Evolutionary conservation across 2,888 invertebrate genomes (phyloP).

Genomic region (Automeris io): DNA sequence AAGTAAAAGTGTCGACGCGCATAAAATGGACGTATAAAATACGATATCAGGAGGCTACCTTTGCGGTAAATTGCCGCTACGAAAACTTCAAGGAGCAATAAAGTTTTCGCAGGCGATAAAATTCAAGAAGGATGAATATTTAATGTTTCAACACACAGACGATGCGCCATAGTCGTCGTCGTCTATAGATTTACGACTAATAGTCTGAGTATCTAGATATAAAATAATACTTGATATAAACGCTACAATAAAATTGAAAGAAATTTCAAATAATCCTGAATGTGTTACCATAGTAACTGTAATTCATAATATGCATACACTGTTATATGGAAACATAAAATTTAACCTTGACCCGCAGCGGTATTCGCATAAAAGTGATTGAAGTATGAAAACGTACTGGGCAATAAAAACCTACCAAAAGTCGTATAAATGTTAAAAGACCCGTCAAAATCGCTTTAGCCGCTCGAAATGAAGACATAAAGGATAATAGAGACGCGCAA

Average conservation of each 20-base stretch:
- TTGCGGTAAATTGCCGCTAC: slow-evolving; percentile 8
- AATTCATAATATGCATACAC: too few relatives aligned
- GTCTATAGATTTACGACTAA: slow-evolving; percentile 37
- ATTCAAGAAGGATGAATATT: slow-evolving; percentile 32
- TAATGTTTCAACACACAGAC: slow-evolving; percentile 30
- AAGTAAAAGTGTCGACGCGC: slow-evolving; percentile 17
- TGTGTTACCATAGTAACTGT: too few relatives aligned
- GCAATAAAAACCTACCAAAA: slow-evolving; percentile 23
- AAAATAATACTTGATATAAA: too few relatives aligned
- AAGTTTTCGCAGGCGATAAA: slow-evolving; percentile 43
- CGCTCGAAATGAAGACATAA: slow-evolving; percentile 55
- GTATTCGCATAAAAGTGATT: neutral
- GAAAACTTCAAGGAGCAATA: slow-evolving; percentile 27
- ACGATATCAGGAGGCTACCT: slow-evolving; percentile 12
- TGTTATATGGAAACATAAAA: neutral
- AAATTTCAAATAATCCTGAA: too few relatives aligned
- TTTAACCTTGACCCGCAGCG: neutral
- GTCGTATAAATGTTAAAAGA: slow-evolving; percentile 25
- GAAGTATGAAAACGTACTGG: slow-evolving; percentile 9
- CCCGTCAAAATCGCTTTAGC: slow-evolving; percentile 20
- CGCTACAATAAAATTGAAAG: too few relatives aligned
- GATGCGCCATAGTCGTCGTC: slow-evolving; percentile 32
- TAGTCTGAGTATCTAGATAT: too few relatives aligned
- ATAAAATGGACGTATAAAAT: slow-evolving; percentile 11
- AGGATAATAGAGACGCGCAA: slow-evolving; percentile 43